Evolutionary conservation across 2,113 vertebrate species (phyloP).

Genomic region (Salminus brasiliensis): DNA sequence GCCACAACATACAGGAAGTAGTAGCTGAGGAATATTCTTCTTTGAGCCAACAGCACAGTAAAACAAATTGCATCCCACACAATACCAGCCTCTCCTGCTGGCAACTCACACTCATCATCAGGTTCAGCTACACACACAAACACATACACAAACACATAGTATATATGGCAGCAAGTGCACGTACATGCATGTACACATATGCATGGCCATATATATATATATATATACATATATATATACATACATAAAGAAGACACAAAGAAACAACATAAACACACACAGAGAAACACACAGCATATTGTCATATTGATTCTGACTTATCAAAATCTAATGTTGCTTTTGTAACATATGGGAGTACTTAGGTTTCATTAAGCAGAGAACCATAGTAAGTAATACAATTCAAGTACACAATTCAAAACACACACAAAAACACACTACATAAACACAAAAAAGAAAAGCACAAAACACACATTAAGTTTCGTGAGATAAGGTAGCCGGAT

Average conservation of each 20-base stretch:
- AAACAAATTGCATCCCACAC: conserved; percentile 80
- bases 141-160: conserved; percentile 17
- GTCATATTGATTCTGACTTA: too few species aligned
- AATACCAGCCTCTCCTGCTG: conserved; percentile 76
- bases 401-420: too few species aligned
- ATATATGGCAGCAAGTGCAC: not conserved
- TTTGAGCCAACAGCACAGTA: conserved; percentile 75
- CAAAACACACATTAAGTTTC: too few species aligned
- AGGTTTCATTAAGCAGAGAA: too few species aligned
- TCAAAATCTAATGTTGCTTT: too few species aligned
- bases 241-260: not conserved
- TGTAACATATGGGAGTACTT: too few species aligned
- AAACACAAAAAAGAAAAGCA: too few species aligned
- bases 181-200: not conserved
- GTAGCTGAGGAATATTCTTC: conserved; percentile 78
- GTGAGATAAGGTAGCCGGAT: too few species aligned
- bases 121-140: conserved; percentile 62
- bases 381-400: too few species aligned
- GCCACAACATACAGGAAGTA: conserved; percentile 79
- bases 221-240: not conserved
- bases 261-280: not conserved
- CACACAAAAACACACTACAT: conserved; percentile 12
- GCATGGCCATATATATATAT: not conserved
- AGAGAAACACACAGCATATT: too few species aligned
- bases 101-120: conserved; percentile 73